These are phyloP conservation scores for Diploscapter pachys DNA, from an alignment of 1,140 invertebrate genomes.

Conservation along the genomic window DNA sequence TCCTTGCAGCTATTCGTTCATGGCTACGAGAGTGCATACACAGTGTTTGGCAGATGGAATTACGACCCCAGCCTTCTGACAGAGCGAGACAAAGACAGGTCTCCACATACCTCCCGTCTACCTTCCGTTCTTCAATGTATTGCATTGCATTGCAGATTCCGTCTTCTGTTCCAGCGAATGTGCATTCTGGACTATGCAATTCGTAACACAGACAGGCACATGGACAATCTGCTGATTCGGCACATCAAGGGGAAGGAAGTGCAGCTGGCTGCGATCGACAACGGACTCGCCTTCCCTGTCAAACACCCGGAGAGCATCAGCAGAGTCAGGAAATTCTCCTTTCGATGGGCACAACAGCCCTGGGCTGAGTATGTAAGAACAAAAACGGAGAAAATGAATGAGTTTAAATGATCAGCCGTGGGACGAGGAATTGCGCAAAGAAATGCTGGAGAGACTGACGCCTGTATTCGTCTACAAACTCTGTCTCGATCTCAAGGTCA, in stretches of 20 bases:
- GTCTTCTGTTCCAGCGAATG: conserved; percentile 47
- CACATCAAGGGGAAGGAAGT: conserved; percentile 48
- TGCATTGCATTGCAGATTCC: conserved; percentile 5
- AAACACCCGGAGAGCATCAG: conserved; percentile 49
- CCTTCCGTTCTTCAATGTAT: no score
- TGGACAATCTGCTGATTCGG: conserved; percentile 49
- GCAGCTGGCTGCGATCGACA: conserved; percentile 50
- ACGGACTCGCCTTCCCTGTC: conserved; percentile 52
- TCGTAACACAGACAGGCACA: conserved; percentile 50
- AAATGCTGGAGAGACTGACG: conserved; percentile 41
- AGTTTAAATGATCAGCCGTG: conserved; percentile 31
- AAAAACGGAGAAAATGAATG: not conserved
- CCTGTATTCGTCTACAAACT: conserved; percentile 43
- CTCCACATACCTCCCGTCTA: no score
- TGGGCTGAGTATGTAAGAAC: conserved; percentile 39
- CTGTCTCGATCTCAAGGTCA: conserved; percentile 43
- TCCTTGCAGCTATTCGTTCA: conserved; percentile 45
- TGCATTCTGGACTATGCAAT: conserved; percentile 50
- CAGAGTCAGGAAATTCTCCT: conserved; percentile 47
- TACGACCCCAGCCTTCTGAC: conserved; percentile 39
- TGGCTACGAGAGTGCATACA: conserved; percentile 43
- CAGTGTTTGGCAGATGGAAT: conserved; percentile 45
- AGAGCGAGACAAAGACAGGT: conserved; percentile 29
- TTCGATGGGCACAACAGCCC: conserved; percentile 41
- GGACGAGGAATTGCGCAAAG: conserved; percentile 34